A percentile compares a stretch with the other conserved stretches of the same genome.
phyloP scores from a whole-genome alignment of 1,140 invertebrate genomes.

The Gonioctena quinquepunctata region DNA sequence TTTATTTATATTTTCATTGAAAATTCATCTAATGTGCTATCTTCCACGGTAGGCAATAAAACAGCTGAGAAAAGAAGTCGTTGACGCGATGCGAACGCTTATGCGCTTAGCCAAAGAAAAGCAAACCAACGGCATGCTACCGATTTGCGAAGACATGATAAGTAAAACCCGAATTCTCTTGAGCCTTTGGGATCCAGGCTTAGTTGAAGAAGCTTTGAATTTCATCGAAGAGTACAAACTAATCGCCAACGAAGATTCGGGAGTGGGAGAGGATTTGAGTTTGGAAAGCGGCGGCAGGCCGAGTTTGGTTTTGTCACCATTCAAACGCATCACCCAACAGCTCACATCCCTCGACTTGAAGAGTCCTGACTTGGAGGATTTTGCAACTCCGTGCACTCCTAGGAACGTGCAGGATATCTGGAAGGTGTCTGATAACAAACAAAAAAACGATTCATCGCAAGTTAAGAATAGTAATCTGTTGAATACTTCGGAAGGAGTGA shows the following conservation, averaged over 20 bases:
- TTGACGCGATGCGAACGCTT: slow-evolving; percentile 75
- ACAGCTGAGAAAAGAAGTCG: slow-evolving; percentile 75
- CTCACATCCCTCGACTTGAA: slow-evolving; percentile 69
- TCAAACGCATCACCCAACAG: slow-evolving; percentile 77
- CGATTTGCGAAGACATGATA: slow-evolving; percentile 78
- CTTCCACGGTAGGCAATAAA: slow-evolving; percentile 68
- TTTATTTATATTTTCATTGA: too few species aligned
- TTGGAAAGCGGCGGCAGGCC: slow-evolving; percentile 43
- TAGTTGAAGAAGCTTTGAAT: slow-evolving; percentile 82
- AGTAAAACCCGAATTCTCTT: slow-evolving; percentile 77
- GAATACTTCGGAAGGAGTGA: slow-evolving; percentile 51
- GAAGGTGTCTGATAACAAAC: slow-evolving; percentile 39
- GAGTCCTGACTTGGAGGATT: slow-evolving; percentile 73
- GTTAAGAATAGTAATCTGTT: slow-evolving; percentile 27
- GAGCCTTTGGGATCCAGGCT: slow-evolving; percentile 78
- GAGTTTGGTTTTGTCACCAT: slow-evolving; percentile 67
- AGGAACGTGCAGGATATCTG: slow-evolving; percentile 64
- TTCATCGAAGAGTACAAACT: slow-evolving; percentile 78
- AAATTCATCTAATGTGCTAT: too few species aligned
- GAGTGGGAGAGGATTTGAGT: slow-evolving; percentile 50
- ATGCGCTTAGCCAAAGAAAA: slow-evolving; percentile 74
- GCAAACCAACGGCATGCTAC: slow-evolving; percentile 73
- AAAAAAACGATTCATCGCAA: background rate
- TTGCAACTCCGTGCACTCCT: slow-evolving; percentile 70
- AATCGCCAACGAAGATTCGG: slow-evolving; percentile 56